Percentiles rank a stretch among this genome's conserved stretches.
phyloP scores from a whole-genome alignment of 2,797 vertebrate genomes.

The Epinephelus coioides region DNA sequence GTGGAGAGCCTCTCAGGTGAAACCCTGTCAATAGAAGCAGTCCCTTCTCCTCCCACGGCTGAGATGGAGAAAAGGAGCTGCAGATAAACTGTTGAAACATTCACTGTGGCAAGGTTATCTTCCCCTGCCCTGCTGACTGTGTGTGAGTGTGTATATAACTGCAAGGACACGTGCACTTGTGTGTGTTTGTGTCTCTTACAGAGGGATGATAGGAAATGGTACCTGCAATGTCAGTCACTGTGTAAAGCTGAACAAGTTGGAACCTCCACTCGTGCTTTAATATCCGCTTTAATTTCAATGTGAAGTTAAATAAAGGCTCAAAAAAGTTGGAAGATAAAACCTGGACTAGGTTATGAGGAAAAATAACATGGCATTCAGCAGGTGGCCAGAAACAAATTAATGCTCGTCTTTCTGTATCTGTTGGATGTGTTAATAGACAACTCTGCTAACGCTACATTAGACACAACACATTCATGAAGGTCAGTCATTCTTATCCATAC shows the following conservation, averaged over 20 bases:
- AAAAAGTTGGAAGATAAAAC: background rate
- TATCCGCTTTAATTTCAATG: background rate
- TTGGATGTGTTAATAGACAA: background rate
- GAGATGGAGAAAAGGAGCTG: constrained; percentile 39
- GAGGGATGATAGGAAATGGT: background rate
- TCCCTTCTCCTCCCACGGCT: constrained; percentile 26
- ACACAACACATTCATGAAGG: background rate
- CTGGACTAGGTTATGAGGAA: background rate
- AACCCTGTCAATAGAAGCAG: constrained; percentile 47
- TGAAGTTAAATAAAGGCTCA: background rate
- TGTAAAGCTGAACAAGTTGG: background rate
- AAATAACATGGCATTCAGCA: background rate
- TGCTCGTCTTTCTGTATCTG: background rate
- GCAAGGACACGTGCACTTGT: background rate
- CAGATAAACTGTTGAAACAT: constrained; percentile 59
- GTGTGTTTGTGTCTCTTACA: background rate
- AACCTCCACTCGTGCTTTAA: background rate
- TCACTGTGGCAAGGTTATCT: constrained; percentile 43
- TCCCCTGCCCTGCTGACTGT: background rate
- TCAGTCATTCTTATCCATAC: background rate
- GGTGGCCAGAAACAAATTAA: background rate
- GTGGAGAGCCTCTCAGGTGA: constrained; percentile 56
- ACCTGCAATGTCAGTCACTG: background rate
- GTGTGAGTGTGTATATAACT: background rate
- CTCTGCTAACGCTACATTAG: background rate